Base-by-base conservation (phyloP, 2,797 vertebrate genomes). In the Coracias cyanogaster region DNA sequence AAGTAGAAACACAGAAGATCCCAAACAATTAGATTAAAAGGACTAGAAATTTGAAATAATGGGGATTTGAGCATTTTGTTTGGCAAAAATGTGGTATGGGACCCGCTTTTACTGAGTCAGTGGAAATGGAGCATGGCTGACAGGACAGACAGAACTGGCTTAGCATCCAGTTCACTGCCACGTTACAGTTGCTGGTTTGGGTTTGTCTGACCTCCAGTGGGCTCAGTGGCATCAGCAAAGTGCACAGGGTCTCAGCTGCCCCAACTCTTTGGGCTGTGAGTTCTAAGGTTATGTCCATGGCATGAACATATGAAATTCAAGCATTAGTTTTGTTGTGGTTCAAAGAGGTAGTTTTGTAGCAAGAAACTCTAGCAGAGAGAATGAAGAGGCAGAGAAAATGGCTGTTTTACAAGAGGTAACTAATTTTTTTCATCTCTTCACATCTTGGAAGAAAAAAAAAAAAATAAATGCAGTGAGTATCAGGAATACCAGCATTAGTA, bases 61-160 rank as follows among this genome's bases (percentile, higher is more conserved):
- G 0, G n/a, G 28, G 8, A 10, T 1, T 1, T 45, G n/a, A 24
- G 18, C 29, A 71, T 46, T 71, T 6, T 55, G 28, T 54, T 45
- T 1, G 4, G 60, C 46, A 51, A 52, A 80, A 70, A 13, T 1
- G 17, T 45, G 11, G 17, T 31, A 25, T 52, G 39, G 24, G 51
- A 67, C 28, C 31, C 31, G 2, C 37, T 83, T 33, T 4, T 54
- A 29, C 7, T 6, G 20, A 33, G 19, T 20, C 5, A 5, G 51
- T 54, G 41, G 81, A 66, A 61, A 5, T 2, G 15, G 64, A 62
- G 15, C 6, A 2, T 7, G 48, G 48, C 66, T 74, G 52, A 10
- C 1, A 5, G 57, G 51, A 70, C 62, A 57, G 55, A 10, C 46
- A 17, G 41, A 49, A 7, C 9, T 16, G 3, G 1, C 18, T 16